A percentile compares a stretch with the other conserved stretches of the same genome.
These are phyloP conservation scores for Drosophila anceps DNA, from an alignment of 2,888 invertebrate species.

Conservation along the genomic window DNA sequence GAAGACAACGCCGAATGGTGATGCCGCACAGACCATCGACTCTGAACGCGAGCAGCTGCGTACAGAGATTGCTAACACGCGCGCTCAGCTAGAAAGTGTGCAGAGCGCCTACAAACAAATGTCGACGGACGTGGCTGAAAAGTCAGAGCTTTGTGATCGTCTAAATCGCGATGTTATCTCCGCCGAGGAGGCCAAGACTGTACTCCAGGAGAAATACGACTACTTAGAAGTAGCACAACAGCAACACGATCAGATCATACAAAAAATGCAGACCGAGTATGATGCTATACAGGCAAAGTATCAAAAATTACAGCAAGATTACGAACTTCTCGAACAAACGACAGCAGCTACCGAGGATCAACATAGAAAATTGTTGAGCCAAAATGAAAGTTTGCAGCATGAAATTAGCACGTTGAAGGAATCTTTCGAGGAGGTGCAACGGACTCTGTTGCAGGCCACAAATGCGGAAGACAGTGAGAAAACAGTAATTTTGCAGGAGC, in stretches of 20 bases:
- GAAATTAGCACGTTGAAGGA: slow-evolving; percentile 72
- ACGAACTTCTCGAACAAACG: slow-evolving; percentile 61
- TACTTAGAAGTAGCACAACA: slow-evolving; percentile 65
- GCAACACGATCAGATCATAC: slow-evolving; percentile 51
- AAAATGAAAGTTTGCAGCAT: slow-evolving; percentile 69
- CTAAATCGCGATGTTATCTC: slow-evolving; percentile 59
- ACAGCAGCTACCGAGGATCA: slow-evolving; percentile 57
- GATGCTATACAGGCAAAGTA: slow-evolving; percentile 73
- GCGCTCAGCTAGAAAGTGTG: slow-evolving; percentile 60
- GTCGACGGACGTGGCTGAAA: slow-evolving; percentile 55
- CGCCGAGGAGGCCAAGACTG: slow-evolving; percentile 59
- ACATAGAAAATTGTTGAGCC: slow-evolving; percentile 63
- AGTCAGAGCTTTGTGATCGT: slow-evolving; percentile 64
- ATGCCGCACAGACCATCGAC: slow-evolving; percentile 18
- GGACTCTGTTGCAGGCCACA: slow-evolving; percentile 53
- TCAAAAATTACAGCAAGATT: slow-evolving; percentile 67
- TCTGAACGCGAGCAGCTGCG: slow-evolving; percentile 70
- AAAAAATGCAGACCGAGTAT: slow-evolving; percentile 71
- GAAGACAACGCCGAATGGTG: slow-evolving; percentile 6
- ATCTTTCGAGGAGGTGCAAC: slow-evolving; percentile 69
- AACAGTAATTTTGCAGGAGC: slow-evolving; percentile 2
- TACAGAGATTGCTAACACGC: slow-evolving; percentile 58
- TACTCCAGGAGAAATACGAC: slow-evolving; percentile 70
- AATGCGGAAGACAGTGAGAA: slow-evolving; percentile 1
- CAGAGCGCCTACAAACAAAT: slow-evolving; percentile 61